These are phyloP conservation scores for Ibidorhyncha struthersii DNA, from an alignment of 2,113 vertebrate species.

Conservation along the genomic window DNA sequence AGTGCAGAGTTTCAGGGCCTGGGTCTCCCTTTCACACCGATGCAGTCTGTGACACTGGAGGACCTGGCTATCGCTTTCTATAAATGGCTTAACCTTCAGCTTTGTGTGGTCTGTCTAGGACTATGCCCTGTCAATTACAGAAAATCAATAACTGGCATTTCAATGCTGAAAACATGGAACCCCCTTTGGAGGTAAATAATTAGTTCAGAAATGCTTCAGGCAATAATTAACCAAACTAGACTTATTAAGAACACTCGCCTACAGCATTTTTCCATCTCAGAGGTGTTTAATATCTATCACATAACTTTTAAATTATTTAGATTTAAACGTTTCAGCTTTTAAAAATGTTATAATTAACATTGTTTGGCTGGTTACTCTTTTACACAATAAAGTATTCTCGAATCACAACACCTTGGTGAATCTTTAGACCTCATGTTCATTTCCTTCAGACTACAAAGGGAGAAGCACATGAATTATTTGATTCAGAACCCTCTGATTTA, in stretches of 20 bases:
- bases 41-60: background rate
- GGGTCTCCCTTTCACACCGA: background rate
- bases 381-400: constrained; percentile 17
- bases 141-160: constrained; percentile 59
- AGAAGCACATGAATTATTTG: background rate
- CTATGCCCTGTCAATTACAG: constrained; percentile 21
- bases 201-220: constrained; percentile 54
- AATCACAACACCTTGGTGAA: background rate
- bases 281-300: constrained; percentile 53
- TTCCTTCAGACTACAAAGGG: background rate
- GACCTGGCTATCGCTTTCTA: constrained; percentile 12
- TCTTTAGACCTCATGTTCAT: background rate
- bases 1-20: background rate
- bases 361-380: constrained; percentile 19
- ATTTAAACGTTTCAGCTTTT: constrained; percentile 31
- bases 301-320: constrained; percentile 53
- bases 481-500: background rate
- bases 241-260: constrained; percentile 40
- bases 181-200: constrained; percentile 45
- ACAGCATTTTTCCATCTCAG: constrained; percentile 56
- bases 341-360: constrained; percentile 41
- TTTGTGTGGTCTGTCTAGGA: constrained; percentile 7
- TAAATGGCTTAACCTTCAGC: constrained; percentile 64
- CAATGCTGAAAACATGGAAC: constrained; percentile 2
- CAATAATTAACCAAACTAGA: constrained; percentile 61